A percentile compares a stretch with the other conserved stretches of the same genome.
phyloP scores from a whole-genome alignment of 2,113 vertebrate species.

The Sciurus niger region DNA sequence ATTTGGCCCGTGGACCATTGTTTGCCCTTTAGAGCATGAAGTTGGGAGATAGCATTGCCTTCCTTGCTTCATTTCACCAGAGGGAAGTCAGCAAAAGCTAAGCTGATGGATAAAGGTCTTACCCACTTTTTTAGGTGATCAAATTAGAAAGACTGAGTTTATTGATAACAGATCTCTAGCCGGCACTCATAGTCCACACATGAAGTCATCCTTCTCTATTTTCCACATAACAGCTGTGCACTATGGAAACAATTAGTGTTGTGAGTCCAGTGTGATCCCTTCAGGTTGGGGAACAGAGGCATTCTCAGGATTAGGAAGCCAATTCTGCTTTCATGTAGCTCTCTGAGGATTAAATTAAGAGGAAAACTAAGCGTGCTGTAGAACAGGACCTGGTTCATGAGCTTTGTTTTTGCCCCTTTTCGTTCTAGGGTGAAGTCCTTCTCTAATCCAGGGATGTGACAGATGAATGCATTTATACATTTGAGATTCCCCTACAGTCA shows the following conservation, averaged over 20 bases:
- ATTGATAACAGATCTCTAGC: constrained; percentile 68
- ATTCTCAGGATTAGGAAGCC: constrained; percentile 37
- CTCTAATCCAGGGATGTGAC: neutral
- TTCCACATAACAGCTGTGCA: constrained; percentile 66
- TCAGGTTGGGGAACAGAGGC: constrained; percentile 37
- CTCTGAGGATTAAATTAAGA: constrained; percentile 50
- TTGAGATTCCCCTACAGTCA: neutral
- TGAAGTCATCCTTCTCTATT: constrained; percentile 72
- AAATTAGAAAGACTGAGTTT: constrained; percentile 60
- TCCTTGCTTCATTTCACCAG: constrained; percentile 26
- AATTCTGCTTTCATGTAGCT: neutral
- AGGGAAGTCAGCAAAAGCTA: constrained; percentile 29
- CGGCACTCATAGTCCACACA: constrained; percentile 54
- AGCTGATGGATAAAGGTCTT: constrained; percentile 39
- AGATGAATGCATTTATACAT: neutral
- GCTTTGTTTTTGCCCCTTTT: neutral
- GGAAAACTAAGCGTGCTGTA: constrained; percentile 34
- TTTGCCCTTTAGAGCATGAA: constrained; percentile 57
- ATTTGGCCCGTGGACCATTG: constrained; percentile 12
- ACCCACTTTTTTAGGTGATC: constrained; percentile 46
- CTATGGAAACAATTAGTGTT: constrained; percentile 66
- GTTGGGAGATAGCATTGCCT: constrained; percentile 32
- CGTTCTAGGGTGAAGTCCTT: neutral
- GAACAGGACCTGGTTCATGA: neutral
- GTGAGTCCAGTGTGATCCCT: constrained; percentile 13